Evolutionary conservation across 2,113 vertebrate genomes (phyloP).

Genomic region (Grammomys dolichurus): DNA sequence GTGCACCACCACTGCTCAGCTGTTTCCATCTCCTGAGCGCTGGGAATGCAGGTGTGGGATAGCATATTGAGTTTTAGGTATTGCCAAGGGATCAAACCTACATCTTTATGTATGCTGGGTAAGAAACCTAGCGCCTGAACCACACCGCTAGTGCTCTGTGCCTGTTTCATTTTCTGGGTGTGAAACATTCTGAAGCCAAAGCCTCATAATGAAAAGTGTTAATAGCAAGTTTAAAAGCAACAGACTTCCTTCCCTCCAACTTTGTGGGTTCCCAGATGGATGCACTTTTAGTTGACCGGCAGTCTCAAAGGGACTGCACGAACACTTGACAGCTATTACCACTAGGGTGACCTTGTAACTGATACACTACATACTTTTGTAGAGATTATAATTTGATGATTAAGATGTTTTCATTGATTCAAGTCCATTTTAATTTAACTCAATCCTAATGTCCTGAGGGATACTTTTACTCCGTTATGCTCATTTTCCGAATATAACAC

Average conservation of each 20-base stretch:
- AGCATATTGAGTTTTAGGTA: neutral
- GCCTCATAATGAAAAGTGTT: neutral
- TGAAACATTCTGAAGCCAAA: conserved; percentile 1
- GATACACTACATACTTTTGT: neutral
- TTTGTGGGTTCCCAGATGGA: neutral
- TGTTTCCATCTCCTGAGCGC: neutral
- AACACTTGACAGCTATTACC: neutral
- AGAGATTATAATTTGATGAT: neutral
- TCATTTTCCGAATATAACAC: conserved; percentile 50
- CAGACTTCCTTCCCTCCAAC: neutral
- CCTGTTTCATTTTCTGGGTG: conserved; percentile 25
- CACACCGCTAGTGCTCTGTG: neutral
- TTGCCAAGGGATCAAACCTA: neutral
- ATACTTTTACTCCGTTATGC: neutral
- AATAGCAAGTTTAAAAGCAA: neutral
- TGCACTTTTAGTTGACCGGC: neutral
- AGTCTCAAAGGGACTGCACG: neutral
- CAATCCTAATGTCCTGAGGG: conserved; percentile 1
- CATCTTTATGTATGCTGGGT: neutral
- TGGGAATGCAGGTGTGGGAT: neutral
- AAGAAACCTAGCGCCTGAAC: neutral
- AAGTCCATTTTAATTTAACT: conserved; percentile 45
- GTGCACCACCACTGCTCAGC: neutral
- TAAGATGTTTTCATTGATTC: neutral
- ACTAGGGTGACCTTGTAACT: neutral